Evolutionary conservation across 2,888 invertebrate species (phyloP), one percentile per base, ranked within the genome.

Genomic region (Gonocerus acuteangulatus): DNA sequence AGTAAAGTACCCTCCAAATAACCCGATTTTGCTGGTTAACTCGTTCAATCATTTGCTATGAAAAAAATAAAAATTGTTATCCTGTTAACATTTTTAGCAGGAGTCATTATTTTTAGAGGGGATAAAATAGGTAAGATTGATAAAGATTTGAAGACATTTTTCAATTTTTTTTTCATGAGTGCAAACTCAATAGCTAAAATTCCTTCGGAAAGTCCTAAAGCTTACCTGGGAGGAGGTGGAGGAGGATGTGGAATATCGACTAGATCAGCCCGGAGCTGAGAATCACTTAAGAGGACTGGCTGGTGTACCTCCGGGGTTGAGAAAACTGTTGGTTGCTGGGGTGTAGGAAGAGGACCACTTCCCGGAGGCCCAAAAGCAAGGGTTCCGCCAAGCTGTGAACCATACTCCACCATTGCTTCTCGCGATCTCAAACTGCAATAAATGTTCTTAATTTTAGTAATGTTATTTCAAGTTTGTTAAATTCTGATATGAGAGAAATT

Each of bases 301-400:
- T 60, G 62, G 48, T 62, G 51, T 18, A 71, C 73, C 69, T 76
- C 77, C 27, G 77, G 76, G 61, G 75, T 74, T 65, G 75, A 76
- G 64, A 72, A 76, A 48, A 77, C 77, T 18, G 73, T 74, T 11
- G 77, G 76, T 68, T 76, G 77, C 62, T 75, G 75, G 1, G 69
- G 68, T n/a, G 71, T 66, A 3, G 70, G 72, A 32, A 70, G 63
- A 13, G 69, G 69, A n/a, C 48, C 15, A 34, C n/a, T 45, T 22
- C 15, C 36, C 0, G 44, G 44, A 7, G 18, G 48, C 36, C 16
- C 48, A 39, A 36, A 48, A 15, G 34, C 61, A 16, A 49, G 21
- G 18, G 54, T 60, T 2, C 60, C 63, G 13, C 60, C 39, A 11
- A 44, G 48, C 21, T 59, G 62, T 44, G 54, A 48, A 11, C 48